These are phyloP conservation scores for Dasyprocta punctata DNA, from an alignment of 2,113 vertebrate species.

Conservation along the genomic window DNA sequence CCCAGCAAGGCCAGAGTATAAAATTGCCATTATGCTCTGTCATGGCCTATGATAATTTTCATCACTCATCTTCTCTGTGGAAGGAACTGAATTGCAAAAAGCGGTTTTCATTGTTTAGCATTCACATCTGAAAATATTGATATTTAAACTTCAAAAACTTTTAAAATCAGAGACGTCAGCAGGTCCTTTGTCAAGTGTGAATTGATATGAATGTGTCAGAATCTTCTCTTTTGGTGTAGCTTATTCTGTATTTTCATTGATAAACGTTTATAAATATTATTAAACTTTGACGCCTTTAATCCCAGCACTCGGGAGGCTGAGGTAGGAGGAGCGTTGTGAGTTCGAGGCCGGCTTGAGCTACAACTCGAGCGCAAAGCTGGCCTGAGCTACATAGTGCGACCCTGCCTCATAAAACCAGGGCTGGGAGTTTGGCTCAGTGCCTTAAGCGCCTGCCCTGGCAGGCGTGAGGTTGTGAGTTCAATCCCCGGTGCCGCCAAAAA, in stretches of 20 bases:
- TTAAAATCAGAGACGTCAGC: slow-evolving; percentile 55
- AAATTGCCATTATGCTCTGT: slow-evolving; percentile 60
- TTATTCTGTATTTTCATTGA: slow-evolving; percentile 49
- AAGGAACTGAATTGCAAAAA: slow-evolving; percentile 57
- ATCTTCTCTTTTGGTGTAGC: slow-evolving; percentile 8
- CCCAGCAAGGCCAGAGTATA: slow-evolving; percentile 32
- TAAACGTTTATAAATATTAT: slow-evolving; percentile 38
- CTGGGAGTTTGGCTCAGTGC: too few relatives aligned
- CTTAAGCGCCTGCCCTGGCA: too few relatives aligned
- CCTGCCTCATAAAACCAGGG: too few relatives aligned
- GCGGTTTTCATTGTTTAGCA: slow-evolving; percentile 63
- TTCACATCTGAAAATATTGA: slow-evolving; percentile 67
- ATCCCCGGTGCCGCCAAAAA: too few relatives aligned
- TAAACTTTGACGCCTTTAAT: too few relatives aligned
- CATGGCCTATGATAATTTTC: slow-evolving; percentile 52
- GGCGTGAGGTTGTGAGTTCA: too few relatives aligned
- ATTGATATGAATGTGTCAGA: background rate
- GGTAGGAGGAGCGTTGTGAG: too few relatives aligned
- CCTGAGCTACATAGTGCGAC: too few relatives aligned
- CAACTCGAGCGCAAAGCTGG: too few relatives aligned
- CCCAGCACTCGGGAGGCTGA: too few relatives aligned
- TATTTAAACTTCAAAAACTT: slow-evolving; percentile 68
- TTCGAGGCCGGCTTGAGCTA: too few relatives aligned
- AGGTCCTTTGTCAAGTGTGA: slow-evolving; percentile 46
- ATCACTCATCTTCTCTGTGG: slow-evolving; percentile 61